Evolutionary conservation across 2,113 vertebrate species (phyloP), one percentile per base, ranked within the genome.

Genomic region (Thomomys bottae): DNA sequence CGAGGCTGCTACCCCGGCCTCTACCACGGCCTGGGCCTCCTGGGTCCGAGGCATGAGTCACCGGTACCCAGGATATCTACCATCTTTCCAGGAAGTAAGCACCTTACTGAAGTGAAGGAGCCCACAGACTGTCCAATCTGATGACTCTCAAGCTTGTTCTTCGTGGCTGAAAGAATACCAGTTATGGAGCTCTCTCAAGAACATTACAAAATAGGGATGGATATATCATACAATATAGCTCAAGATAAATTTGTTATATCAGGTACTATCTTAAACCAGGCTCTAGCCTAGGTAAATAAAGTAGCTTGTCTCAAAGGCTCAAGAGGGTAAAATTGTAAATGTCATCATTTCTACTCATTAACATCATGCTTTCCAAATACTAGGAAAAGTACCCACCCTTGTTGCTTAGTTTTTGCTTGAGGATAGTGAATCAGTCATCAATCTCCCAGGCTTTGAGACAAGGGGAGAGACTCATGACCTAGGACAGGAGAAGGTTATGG

Each of bases 261-360:
- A 93, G 61, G 79, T 38, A 86, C 34, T 45, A 73, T 79, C 83
- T 93, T 79, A 82, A 87, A 87, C 21, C 61, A 91, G 72, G 81
- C 61, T 91, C 73, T 76, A 71, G 7, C 88, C 90, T 82, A 71
- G 34, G 36, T 80, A 90, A 77, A 40, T 59, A 6, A 71, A 72
- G 12, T 28, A 77, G 26, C 75, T 93, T 38, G 21, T 90, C 14
- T 83, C 75, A 95, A 91, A 77, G 32, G 9, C 70, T 94, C 75
- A 79, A 67, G 23, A 90, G 70, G 78, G 87, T 57, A 8, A 89
- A 87, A 84, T 87, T 92, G 70, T 94, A 95, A 77, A 21, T 67
- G 32, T 24, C 80, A 36, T 80, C 87, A 87, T 87, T 79, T 76
- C 32, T 81, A 49, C 34, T 84, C 76, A 72, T 79, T 92, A 91